Conservation (phyloP, 2,797 vertebrate genomes). For the Typhlichthys eigenmanni region DNA sequence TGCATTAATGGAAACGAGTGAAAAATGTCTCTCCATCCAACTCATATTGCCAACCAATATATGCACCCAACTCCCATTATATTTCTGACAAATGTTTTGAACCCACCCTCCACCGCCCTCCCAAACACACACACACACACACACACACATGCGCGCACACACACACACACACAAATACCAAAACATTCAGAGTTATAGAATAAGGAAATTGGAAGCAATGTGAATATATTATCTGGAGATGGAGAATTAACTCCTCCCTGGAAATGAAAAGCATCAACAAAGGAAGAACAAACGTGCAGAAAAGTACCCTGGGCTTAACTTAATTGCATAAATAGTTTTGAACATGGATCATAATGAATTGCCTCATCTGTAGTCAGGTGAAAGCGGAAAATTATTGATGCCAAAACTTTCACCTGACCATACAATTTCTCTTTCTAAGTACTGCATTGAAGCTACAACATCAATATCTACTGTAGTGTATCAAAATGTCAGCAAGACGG, state of each 20-base stretch:
- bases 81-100: constrained; percentile 27
- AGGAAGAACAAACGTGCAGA: background rate
- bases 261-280: constrained; percentile 15
- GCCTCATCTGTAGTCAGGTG: constrained; percentile 6
- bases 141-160: no score
- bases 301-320: constrained; percentile 15
- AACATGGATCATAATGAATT: constrained; percentile 16
- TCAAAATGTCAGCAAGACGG: constrained; percentile 41
- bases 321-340: constrained; percentile 16
- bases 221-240: constrained; percentile 17
- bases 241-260: background rate
- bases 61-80: constrained; percentile 7
- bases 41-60: background rate
- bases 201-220: constrained; percentile 8
- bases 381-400: background rate
- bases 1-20: constrained; percentile 38
- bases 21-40: constrained; percentile 29
- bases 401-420: background rate
- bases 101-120: background rate
- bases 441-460: constrained; percentile 8
- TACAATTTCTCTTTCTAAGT: background rate
- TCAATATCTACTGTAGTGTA: constrained; percentile 28
- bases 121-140: background rate
- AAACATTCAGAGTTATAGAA: constrained; percentile 6
- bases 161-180: no score